Evolutionary conservation across 2,888 invertebrate species (phyloP).

Genomic region (Ariolimax columbianus): DNA sequence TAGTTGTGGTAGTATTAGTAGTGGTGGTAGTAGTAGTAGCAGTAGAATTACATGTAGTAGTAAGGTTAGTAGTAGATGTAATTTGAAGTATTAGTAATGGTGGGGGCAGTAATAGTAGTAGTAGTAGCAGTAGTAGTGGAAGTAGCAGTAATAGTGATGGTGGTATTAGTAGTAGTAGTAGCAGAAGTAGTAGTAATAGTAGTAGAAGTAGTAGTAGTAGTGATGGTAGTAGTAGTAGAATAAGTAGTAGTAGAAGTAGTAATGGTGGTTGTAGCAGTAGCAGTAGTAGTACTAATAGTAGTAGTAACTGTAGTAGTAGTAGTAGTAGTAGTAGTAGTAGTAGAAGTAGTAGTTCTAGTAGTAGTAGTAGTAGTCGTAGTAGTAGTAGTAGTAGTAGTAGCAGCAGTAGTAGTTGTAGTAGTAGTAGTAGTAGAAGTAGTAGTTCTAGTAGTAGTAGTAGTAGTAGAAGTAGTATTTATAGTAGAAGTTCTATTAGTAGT

Average conservation of each 20-base stretch:
- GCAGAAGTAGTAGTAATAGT: constrained; percentile 40
- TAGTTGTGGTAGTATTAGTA: not conserved
- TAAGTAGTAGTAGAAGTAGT: constrained; percentile 24
- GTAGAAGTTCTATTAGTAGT: not conserved
- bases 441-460: constrained; percentile 27
- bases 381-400: constrained; percentile 37
- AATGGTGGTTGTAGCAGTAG: constrained; percentile 32
- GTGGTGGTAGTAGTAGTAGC: not conserved
- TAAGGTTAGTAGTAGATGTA: not conserved
- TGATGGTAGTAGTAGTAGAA: constrained; percentile 33
- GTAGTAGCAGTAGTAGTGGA: not conserved
- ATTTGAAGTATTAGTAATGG: not conserved
- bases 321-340: constrained; percentile 40
- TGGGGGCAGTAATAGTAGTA: not conserved
- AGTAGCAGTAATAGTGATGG: constrained; percentile 22
- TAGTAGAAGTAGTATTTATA: not conserved
- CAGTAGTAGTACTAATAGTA: constrained; percentile 28
- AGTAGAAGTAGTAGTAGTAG: constrained; percentile 38
- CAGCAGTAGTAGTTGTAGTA: constrained; percentile 12
- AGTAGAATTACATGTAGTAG: not conserved
- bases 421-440: constrained; percentile 30
- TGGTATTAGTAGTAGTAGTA: constrained; percentile 35
- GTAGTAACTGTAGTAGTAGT: constrained; percentile 44
- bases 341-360: constrained; percentile 29
- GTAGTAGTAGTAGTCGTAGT: constrained; percentile 40